These are phyloP conservation scores for Characodon lateralis DNA, from an alignment of 2,797 vertebrate genomes.

Conservation along the genomic window DNA sequence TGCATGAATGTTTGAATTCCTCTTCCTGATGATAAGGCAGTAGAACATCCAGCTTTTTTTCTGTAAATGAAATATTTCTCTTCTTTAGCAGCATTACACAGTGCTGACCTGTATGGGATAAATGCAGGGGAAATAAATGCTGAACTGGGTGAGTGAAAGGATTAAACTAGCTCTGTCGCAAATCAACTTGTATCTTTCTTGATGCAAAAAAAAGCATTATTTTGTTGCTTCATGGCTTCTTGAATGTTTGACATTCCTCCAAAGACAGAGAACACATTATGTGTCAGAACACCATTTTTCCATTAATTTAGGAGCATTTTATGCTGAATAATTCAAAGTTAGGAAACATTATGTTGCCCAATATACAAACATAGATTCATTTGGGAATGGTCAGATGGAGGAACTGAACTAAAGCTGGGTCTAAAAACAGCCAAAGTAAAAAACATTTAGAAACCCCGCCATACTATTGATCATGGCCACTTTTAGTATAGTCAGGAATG, in stretches of 20 bases:
- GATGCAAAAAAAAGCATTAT: neutral
- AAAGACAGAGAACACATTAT: neutral
- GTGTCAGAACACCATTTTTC: neutral
- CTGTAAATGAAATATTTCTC: neutral
- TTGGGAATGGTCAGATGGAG: neutral
- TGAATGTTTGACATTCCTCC: neutral
- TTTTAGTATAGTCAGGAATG: neutral
- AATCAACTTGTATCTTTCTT: neutral
- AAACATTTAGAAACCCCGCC: neutral
- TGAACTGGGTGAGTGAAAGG: neutral
- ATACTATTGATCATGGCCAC: neutral
- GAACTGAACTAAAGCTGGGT: neutral
- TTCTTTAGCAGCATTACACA: neutral
- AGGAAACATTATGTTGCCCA: neutral
- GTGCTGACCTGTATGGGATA: neutral
- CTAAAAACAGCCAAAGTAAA: neutral
- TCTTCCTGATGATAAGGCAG: neutral
- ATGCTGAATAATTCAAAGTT: neutral
- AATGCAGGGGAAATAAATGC: neutral
- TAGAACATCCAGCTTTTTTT: neutral
- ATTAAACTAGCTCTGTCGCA: neutral
- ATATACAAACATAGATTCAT: neutral
- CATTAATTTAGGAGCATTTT: neutral
- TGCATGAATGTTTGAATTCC: neutral
- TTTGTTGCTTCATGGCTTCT: neutral